Evolutionary conservation across 2,797 vertebrate genomes (phyloP).

Genomic region (Cryptoprocta ferox): DNA sequence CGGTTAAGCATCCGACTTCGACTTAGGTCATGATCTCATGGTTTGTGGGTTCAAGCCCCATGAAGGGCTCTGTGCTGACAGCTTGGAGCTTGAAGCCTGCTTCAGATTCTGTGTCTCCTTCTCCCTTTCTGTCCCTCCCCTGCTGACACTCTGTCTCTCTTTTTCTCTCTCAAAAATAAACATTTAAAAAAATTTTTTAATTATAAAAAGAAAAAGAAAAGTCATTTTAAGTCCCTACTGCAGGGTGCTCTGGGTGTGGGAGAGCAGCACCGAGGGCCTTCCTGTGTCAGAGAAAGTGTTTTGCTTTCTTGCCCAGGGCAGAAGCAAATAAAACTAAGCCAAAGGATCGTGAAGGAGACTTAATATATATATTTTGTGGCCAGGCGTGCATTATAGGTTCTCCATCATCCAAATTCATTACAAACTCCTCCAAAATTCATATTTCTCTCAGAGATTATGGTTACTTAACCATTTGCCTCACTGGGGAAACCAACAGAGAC

Average conservation of each 20-base stretch:
- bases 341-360: conserved; percentile 23
- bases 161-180: too few species aligned
- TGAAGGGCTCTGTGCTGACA: too few species aligned
- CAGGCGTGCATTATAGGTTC: not conserved
- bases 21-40: too few species aligned
- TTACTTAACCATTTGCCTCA: conserved; percentile 27
- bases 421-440: not conserved
- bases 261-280: not conserved
- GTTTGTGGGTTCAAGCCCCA: too few species aligned
- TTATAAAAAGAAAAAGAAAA: not conserved
- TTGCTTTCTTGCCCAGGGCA: conserved; percentile 49
- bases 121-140: too few species aligned
- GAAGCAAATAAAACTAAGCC: not conserved
- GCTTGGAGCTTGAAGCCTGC: too few species aligned
- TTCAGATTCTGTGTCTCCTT: too few species aligned
- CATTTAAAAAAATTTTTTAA: too few species aligned
- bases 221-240: not conserved
- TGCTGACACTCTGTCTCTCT: too few species aligned
- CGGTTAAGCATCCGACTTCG: too few species aligned
- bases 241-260: not conserved
- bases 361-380: not conserved
- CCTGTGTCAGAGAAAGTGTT: not conserved
- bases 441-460: conserved; percentile 12
- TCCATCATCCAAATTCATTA: conserved; percentile 15
- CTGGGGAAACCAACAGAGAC: conserved; percentile 26